Evolutionary conservation across 2,797 vertebrate genomes (phyloP).

Genomic region (Cryptoprocta ferox): DNA sequence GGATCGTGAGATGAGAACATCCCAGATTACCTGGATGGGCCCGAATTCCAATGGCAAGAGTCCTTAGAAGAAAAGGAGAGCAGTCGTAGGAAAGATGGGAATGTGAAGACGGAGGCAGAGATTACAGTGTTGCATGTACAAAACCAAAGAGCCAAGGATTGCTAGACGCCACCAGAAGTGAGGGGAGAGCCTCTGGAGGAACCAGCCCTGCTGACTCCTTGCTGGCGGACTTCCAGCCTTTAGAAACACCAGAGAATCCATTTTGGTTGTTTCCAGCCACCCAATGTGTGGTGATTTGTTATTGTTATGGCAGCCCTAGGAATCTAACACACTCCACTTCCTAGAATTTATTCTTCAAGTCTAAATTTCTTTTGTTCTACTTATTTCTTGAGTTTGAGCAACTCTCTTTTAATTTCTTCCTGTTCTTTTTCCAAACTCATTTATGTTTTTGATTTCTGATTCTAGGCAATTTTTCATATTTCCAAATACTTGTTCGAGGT

Average conservation of each 20-base stretch:
- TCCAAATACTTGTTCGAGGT: background rate
- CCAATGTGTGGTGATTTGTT: background rate
- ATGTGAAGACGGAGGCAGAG: background rate
- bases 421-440: background rate
- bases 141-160: background rate
- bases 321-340: background rate
- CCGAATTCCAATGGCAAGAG: background rate
- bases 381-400: conserved; percentile 1
- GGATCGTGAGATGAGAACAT: background rate
- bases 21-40: background rate
- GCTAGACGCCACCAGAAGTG: background rate
- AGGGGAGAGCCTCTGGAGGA: background rate
- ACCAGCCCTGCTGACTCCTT: background rate
- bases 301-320: background rate
- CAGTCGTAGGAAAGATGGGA: background rate
- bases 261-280: background rate
- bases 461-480: background rate
- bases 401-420: background rate
- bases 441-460: conserved; percentile 16
- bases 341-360: conserved; percentile 8
- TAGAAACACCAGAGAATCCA: background rate
- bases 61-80: background rate
- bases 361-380: background rate
- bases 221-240: background rate
- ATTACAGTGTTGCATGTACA: background rate